Evolutionary conservation across 2,113 vertebrate genomes (phyloP).

Genomic region (Morone chrysops): DNA sequence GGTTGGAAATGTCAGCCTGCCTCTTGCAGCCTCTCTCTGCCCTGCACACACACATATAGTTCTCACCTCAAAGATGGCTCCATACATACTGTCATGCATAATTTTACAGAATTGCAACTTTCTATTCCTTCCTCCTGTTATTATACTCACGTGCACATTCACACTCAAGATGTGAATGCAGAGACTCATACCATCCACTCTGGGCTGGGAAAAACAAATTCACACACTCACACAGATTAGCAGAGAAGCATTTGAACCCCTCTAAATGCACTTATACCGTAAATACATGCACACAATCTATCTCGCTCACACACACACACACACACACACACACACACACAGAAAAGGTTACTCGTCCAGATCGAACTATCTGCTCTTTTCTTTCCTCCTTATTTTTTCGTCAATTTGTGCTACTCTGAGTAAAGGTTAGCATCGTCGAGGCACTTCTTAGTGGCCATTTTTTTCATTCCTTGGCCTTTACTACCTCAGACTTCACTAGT

Average conservation of each 20-base stretch:
- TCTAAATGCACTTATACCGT: slow-evolving; percentile 4
- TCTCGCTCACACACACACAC: background rate
- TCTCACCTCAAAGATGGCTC: slow-evolving; percentile 10
- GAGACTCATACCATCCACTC: background rate
- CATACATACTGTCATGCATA: slow-evolving; percentile 19
- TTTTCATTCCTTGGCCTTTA: slow-evolving; percentile 63
- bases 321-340: slow-evolving; percentile 1
- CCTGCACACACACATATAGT: slow-evolving; percentile 16
- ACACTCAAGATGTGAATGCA: background rate
- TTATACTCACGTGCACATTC: background rate
- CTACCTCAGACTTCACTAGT: slow-evolving; percentile 36
- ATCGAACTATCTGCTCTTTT: slow-evolving; percentile 75
- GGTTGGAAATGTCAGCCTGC: slow-evolving; percentile 69
- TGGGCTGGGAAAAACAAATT: background rate
- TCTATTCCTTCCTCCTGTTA: background rate
- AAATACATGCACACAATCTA: slow-evolving; percentile 44
- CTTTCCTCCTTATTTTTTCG: slow-evolving; percentile 59
- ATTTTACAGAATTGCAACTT: slow-evolving; percentile 18
- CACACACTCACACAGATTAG: background rate
- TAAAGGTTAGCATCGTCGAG: slow-evolving; percentile 71
- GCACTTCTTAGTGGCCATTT: slow-evolving; percentile 51
- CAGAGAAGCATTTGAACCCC: background rate
- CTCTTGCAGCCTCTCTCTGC: slow-evolving; percentile 39
- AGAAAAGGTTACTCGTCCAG: slow-evolving; percentile 75
- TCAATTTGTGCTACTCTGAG: slow-evolving; percentile 67